Evolutionary conservation across 2,797 vertebrate species (phyloP).

Genomic region (Astyanax mexicanus): DNA sequence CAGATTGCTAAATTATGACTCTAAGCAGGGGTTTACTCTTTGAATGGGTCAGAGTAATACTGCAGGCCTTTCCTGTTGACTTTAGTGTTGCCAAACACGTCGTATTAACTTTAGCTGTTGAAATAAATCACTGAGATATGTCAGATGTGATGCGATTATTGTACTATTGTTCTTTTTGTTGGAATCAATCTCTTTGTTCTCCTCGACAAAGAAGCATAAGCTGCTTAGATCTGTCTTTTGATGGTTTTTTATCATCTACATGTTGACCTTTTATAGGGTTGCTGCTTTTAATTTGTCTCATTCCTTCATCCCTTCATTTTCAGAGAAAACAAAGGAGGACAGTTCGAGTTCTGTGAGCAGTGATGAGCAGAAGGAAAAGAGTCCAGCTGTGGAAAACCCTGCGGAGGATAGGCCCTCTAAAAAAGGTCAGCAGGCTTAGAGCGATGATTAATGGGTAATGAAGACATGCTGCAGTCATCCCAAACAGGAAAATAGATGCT

Average conservation of each 20-base stretch:
- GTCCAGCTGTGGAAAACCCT: not conserved
- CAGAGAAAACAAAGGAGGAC: not conserved
- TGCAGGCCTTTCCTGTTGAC: slow-evolving; percentile 13
- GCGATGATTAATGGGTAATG: slow-evolving; percentile 4
- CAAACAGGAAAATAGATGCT: slow-evolving; percentile 19
- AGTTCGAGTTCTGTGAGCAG: not conserved
- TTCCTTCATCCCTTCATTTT: not conserved
- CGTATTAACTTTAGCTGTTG: not conserved
- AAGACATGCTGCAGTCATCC: not conserved
- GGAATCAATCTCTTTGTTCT: not conserved
- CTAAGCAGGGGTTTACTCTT: slow-evolving; percentile 17
- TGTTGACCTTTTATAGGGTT: not conserved
- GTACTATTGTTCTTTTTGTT: not conserved
- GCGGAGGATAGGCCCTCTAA: slow-evolving; percentile 11
- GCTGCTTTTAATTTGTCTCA: not conserved
- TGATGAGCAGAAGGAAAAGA: not conserved
- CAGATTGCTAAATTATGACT: slow-evolving; percentile 44
- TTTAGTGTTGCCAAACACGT: not conserved
- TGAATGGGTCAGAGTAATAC: not conserved
- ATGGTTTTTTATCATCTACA: not conserved
- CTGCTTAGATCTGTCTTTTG: not conserved
- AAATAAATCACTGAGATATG: not conserved
- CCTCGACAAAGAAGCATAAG: not conserved
- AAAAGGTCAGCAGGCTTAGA: slow-evolving; percentile 48
- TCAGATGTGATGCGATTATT: not conserved